These are phyloP conservation scores for Microctonus aethiopoides DNA, from an alignment of 2,888 invertebrate genomes.

Conservation along the genomic window DNA sequence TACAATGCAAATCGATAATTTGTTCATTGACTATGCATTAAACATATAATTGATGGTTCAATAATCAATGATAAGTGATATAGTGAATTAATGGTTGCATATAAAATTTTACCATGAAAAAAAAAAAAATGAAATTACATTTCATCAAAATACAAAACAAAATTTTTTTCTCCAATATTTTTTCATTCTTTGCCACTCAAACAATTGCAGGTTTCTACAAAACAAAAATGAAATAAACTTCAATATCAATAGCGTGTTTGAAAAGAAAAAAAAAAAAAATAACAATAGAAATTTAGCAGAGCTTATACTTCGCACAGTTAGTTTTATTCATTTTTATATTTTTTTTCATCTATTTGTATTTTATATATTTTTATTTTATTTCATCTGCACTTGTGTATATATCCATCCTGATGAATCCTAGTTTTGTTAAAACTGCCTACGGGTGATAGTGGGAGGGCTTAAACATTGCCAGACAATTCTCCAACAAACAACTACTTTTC, in stretches of 20 bases:
- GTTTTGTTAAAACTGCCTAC: slow-evolving; percentile 14
- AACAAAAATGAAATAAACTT: neutral
- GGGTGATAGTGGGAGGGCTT: neutral
- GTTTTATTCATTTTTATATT: no score
- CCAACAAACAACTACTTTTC: slow-evolving; percentile 32
- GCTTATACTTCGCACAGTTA: neutral
- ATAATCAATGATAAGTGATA: neutral
- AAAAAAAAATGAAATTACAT: neutral
- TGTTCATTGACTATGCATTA: neutral
- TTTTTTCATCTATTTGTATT: slow-evolving; percentile 1
- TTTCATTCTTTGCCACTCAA: neutral
- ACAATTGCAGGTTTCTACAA: neutral
- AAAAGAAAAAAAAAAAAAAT: slow-evolving; percentile 2
- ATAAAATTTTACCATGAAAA: no score
- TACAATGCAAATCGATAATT: no score
- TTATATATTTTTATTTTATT: neutral
- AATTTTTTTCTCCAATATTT: neutral
- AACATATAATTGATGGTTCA: neutral
- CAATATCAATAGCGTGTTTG: neutral
- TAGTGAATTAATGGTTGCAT: no score
- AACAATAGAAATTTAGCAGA: slow-evolving; percentile 16
- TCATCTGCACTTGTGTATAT: slow-evolving; percentile 3
- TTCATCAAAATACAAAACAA: neutral
- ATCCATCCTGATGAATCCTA: slow-evolving; percentile 30
- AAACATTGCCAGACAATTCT: neutral